A percentile compares a stretch with the other conserved stretches of the same genome.
phyloP scores from a whole-genome alignment of 2,888 invertebrate genomes.

The Altica lythri region DNA sequence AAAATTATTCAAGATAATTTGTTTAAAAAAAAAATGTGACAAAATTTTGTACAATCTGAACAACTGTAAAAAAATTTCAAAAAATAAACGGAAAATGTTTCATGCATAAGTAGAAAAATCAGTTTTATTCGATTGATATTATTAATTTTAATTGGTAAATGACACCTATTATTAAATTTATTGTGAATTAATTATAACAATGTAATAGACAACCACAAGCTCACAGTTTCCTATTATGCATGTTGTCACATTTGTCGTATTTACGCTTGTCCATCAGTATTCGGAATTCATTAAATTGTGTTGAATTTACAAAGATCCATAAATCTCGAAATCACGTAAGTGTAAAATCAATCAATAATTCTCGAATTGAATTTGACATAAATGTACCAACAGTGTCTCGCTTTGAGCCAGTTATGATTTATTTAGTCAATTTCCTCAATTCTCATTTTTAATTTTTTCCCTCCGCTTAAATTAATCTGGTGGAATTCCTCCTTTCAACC shows the following conservation, averaged over 20 bases:
- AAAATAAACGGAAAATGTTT: no score
- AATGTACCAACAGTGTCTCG: slow-evolving; percentile 9
- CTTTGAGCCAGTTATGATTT: slow-evolving; percentile 25
- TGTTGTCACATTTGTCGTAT: neutral
- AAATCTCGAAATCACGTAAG: slow-evolving; percentile 18
- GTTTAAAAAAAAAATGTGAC: no score
- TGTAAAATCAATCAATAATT: slow-evolving; percentile 12
- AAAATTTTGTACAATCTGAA: no score
- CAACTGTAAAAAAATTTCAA: no score
- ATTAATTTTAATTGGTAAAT: no score
- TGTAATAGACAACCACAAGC: no score
- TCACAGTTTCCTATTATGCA: no score
- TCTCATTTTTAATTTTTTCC: slow-evolving; percentile 12
- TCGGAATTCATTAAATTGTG: slow-evolving; percentile 7
- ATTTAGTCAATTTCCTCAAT: slow-evolving; percentile 22
- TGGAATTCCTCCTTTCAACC: slow-evolving; percentile 17
- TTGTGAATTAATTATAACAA: no score
- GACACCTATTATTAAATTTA: no score
- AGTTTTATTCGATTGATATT: no score
- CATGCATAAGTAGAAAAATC: no score
- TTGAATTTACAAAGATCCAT: neutral
- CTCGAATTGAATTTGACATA: slow-evolving; percentile 17
- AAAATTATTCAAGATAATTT: no score
- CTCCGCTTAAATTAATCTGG: slow-evolving; percentile 10
- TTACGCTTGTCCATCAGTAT: neutral